phyloP scores from a whole-genome alignment of 1,140 invertebrate genomes.

The Papilio glaucus region DNA sequence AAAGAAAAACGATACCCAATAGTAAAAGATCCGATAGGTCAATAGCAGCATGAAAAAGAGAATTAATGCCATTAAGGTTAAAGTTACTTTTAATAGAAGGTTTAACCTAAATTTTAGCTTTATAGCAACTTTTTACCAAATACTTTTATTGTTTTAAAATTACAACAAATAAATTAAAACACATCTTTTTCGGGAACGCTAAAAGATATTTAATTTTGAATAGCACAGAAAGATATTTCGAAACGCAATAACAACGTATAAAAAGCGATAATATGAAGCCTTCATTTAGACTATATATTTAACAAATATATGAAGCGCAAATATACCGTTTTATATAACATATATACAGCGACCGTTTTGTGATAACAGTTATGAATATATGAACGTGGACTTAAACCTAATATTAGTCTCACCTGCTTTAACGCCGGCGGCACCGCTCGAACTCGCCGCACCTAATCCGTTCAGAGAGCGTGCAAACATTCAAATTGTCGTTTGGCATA shows the following conservation, averaged over 20 bases:
- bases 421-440: constrained; percentile 33
- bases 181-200: background rate
- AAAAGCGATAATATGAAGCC: background rate
- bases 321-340: background rate
- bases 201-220: background rate
- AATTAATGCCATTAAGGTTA: constrained; percentile 80
- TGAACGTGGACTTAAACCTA: constrained; percentile 12
- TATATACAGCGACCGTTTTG: background rate
- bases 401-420: constrained; percentile 45
- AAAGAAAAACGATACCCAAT: constrained; percentile 72
- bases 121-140: background rate
- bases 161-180: too few species aligned
- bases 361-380: constrained; percentile 5
- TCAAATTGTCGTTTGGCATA: constrained; percentile 28
- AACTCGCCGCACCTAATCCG: constrained; percentile 41
- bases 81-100: constrained; percentile 19
- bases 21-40: constrained; percentile 77
- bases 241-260: background rate
- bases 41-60: constrained; percentile 81
- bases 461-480: constrained; percentile 38
- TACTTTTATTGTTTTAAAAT: too few species aligned
- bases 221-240: background rate
- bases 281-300: background rate
- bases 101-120: background rate
- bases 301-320: background rate